Evolutionary conservation across 2,113 vertebrate genomes (phyloP).

Genomic region (Hiodon tergisus): DNA sequence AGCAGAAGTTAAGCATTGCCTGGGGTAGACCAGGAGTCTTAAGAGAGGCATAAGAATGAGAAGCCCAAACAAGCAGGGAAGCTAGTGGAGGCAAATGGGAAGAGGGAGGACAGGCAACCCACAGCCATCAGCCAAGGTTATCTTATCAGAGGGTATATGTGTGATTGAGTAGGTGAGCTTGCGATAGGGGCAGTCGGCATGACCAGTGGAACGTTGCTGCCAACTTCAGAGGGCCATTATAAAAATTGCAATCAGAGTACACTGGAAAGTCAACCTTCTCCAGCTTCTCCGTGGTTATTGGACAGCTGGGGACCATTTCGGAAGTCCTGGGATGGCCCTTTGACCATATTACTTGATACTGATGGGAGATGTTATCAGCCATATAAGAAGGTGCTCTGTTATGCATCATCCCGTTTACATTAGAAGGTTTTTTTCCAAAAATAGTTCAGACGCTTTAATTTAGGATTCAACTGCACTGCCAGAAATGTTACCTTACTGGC

Average conservation of each 20-base stretch:
- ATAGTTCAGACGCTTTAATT: too few relatives aligned
- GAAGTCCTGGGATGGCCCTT: constrained; percentile 24
- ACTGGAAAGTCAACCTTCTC: neutral
- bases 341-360: constrained; percentile 7
- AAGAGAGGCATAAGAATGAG: constrained; percentile 33
- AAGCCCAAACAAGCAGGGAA: constrained; percentile 50
- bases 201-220: constrained; percentile 3
- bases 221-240: constrained; percentile 4
- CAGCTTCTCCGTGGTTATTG: neutral
- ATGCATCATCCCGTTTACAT: neutral
- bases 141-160: neutral
- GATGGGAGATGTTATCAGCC: neutral
- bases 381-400: neutral
- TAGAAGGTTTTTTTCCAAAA: too few relatives aligned
- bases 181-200: neutral
- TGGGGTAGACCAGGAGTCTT: constrained; percentile 21
- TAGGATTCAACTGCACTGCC: too few relatives aligned
- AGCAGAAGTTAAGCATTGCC: constrained; percentile 22
- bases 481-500: too few relatives aligned
- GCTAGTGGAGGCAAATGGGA: constrained; percentile 43
- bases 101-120: constrained; percentile 31
- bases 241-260: neutral
- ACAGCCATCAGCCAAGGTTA: constrained; percentile 30
- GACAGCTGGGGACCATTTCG: constrained; percentile 9
- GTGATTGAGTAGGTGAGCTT: neutral